These are phyloP conservation scores for Magallana ariakensis DNA, from an alignment of 1,140 invertebrate species.

Conservation along the genomic window DNA sequence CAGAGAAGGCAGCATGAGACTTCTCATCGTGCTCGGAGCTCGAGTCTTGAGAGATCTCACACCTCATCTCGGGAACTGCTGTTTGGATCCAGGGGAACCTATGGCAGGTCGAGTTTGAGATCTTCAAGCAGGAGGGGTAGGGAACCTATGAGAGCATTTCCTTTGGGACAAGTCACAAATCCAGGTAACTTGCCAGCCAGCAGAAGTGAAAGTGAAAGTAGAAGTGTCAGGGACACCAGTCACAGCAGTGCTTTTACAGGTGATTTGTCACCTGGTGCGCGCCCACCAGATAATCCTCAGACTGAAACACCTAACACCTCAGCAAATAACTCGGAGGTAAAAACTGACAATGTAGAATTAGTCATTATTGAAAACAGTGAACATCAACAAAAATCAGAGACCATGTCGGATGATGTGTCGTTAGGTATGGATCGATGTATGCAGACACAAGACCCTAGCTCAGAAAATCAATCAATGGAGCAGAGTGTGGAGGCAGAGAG, in stretches of 20 bases:
- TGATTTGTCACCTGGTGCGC: neutral
- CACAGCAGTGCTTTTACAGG: neutral
- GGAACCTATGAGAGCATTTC: conserved; percentile 21
- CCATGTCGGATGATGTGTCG: conserved; percentile 18
- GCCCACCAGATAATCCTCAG: neutral
- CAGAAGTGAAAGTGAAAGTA: conserved; percentile 20
- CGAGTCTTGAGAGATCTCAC: conserved; percentile 1
- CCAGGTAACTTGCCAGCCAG: neutral
- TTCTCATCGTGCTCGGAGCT: neutral
- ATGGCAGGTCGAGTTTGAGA: conserved; percentile 24
- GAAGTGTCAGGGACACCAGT: neutral
- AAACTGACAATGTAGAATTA: conserved; percentile 19
- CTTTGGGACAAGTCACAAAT: conserved; percentile 1
- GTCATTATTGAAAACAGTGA: neutral
- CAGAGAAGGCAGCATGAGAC: conserved; percentile 22
- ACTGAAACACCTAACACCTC: neutral
- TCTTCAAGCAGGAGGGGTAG: conserved; percentile 14
- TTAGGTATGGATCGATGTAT: neutral
- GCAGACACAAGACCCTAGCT: neutral
- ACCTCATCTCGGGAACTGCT: conserved; percentile 22
- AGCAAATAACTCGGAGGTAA: neutral
- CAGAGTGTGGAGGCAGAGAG: neutral
- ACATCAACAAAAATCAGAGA: conserved; percentile 9
- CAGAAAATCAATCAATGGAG: conserved; percentile 20
- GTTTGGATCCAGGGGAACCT: conserved; percentile 19